Evolutionary conservation across 2,888 invertebrate genomes (phyloP), one percentile per base, ranked within the genome.

Genomic region (Imbricaverruca yamaguchii): DNA sequence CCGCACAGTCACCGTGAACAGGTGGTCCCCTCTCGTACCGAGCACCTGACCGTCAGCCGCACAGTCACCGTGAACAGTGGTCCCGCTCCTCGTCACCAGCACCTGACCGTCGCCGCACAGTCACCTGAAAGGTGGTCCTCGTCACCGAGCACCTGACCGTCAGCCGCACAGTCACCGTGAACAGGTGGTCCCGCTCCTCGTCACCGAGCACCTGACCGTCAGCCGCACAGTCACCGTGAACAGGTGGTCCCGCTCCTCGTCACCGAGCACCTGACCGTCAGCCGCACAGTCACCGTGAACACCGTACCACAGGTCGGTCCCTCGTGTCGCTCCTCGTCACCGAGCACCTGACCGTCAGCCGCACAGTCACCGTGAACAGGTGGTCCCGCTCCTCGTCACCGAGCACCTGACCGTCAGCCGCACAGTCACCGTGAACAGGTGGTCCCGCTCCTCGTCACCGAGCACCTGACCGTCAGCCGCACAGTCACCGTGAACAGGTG

Each of bases 401-500:
- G 39, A 39, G 39, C 39, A 39, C 39, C 39, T 39, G 39, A 39
- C 84, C 39, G 84, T 83, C 83, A 80, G 61, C 15, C 13, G n/a
- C 21, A 2, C 63, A 63, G 93, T 89, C 21, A 85, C 82, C 15
- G 83, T 74, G 86, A 94, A 95, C 87, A 95, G 95, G 83, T 89
- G 88, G 81, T 89, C 87, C 0, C 90, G 85, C 86, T 94, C 94
- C 82, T 92, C 92, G 85, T 92, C 91, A 81, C 91, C 91, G 83
- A 94, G 88, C 83, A 91, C 89, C 92, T 93, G 85, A 81, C 88
- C 88, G 82, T 81, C 84, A 97, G 88, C 80, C 91, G 90, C 82
- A 97, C 87, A 4, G 96, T 95, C 81, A 85, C 82, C 15, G 83
- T 74, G 86, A 94, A 95, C 87, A 95, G 95, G 83, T 89, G 88